Conservation (phyloP, 2,113 vertebrate species). For the Zosterops hypoxanthus region DNA sequence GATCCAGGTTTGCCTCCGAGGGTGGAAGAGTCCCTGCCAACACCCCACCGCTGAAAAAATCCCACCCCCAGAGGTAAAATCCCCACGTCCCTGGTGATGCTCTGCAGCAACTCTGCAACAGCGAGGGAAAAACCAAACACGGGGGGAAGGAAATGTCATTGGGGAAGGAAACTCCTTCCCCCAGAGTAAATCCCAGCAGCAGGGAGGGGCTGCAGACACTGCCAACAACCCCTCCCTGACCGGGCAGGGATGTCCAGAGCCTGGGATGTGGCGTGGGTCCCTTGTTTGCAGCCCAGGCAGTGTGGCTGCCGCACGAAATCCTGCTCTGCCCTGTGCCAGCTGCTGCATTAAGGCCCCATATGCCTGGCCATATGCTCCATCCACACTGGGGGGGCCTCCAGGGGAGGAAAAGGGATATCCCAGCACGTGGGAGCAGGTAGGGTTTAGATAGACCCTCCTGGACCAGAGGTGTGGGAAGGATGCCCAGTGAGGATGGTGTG, state of each 20-base stretch:
- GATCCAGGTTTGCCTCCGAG: background rate
- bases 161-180: background rate
- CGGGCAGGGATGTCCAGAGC: rapidly evolving
- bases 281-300: background rate
- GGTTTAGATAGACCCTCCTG: background rate
- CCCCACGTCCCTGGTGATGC: background rate
- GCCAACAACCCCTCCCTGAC: background rate
- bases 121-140: rapidly evolving
- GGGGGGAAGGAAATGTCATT: background rate
- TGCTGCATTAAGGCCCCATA: background rate
- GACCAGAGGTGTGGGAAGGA: background rate
- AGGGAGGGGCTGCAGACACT: background rate
- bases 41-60: background rate
- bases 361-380: background rate
- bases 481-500: rapidly evolving
- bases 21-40: background rate
- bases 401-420: background rate
- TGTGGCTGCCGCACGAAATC: rapidly evolving
- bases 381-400: rapidly evolving
- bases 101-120: rapidly evolving
- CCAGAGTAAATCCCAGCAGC: background rate
- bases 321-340: rapidly evolving
- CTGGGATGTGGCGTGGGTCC: rapidly evolving
- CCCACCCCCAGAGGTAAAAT: background rate
- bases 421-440: background rate